phyloP scores from a whole-genome alignment of 2,888 invertebrate species.

The Himalopsyche japonica region DNA sequence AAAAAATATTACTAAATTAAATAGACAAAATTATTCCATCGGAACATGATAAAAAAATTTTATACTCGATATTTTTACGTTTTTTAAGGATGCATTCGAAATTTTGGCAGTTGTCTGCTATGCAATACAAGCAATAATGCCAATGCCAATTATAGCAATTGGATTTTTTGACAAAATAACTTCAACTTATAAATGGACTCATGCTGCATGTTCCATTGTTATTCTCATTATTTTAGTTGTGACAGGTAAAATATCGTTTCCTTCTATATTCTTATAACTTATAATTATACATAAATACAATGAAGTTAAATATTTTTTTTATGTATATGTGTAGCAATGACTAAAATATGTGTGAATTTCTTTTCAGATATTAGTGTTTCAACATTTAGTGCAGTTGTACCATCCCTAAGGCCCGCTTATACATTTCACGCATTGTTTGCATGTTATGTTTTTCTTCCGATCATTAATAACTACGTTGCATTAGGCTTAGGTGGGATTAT shows the following conservation, averaged over 20 bases:
- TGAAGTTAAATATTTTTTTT: too few species aligned
- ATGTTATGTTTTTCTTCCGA: slow-evolving; percentile 82
- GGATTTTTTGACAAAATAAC: slow-evolving; percentile 45
- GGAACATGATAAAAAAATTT: too few species aligned
- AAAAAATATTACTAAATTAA: too few species aligned
- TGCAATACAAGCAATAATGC: slow-evolving; percentile 36
- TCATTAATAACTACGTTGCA: slow-evolving; percentile 73
- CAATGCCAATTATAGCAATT: slow-evolving; percentile 42
- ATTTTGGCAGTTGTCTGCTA: slow-evolving; percentile 48
- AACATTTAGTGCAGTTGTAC: slow-evolving; percentile 63
- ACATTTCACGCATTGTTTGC: slow-evolving; percentile 74
- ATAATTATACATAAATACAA: too few species aligned
- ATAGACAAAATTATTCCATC: too few species aligned
- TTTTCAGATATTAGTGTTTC: slow-evolving; percentile 67
- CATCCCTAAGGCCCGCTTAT: slow-evolving; percentile 69
- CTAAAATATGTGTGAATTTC: neutral
- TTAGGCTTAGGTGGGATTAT: slow-evolving; percentile 71
- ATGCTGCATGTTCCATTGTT: slow-evolving; percentile 50
- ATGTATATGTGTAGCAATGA: too few species aligned
- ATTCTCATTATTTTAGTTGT: slow-evolving; percentile 58
- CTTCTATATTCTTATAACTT: too few species aligned
- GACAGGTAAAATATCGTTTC: slow-evolving; percentile 51
- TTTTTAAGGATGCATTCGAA: slow-evolving; percentile 43
- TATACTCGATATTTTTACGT: too few species aligned
- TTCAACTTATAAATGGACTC: slow-evolving; percentile 49